These are phyloP conservation scores for Tragelaphus oryx DNA, from an alignment of 2,797 vertebrate genomes.

Conservation along the genomic window DNA sequence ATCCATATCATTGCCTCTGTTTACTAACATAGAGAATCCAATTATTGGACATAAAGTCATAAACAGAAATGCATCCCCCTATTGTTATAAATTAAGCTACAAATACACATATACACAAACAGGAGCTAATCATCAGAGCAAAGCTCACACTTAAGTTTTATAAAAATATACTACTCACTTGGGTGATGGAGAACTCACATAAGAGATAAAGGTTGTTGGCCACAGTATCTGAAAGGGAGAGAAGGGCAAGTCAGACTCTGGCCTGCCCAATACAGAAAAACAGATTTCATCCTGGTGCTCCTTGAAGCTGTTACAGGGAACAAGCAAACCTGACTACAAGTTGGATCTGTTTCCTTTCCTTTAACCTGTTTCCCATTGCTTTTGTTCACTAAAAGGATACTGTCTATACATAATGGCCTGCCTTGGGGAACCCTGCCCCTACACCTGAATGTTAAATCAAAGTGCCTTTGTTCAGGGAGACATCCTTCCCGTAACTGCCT, in stretches of 20 bases:
- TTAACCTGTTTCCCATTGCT: not conserved
- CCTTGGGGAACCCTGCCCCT: not conserved
- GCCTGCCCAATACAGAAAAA: not conserved
- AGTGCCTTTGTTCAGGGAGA: not conserved
- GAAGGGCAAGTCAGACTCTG: not conserved
- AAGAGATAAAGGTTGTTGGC: constrained; percentile 77
- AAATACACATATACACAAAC: not conserved
- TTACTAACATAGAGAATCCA: not conserved
- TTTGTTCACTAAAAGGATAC: not conserved
- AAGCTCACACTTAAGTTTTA: not conserved
- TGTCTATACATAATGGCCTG: not conserved
- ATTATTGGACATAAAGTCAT: not conserved
- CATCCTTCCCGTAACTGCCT: not conserved
- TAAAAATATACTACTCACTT: constrained; percentile 78
- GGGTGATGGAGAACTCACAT: constrained; percentile 80
- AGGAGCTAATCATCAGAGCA: not conserved
- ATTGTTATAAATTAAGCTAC: not conserved
- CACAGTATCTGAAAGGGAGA: constrained; percentile 82
- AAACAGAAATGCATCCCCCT: not conserved
- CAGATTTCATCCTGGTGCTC: not conserved
- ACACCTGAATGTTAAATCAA: not conserved
- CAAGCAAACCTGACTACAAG: not conserved
- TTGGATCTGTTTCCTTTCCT: not conserved
- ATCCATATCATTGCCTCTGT: not conserved
- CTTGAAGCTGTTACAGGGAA: not conserved